A percentile compares a stretch with the other conserved stretches of the same genome.
Conservation (phyloP, 1,140 invertebrate species). For the Cherax destructor region DNA sequence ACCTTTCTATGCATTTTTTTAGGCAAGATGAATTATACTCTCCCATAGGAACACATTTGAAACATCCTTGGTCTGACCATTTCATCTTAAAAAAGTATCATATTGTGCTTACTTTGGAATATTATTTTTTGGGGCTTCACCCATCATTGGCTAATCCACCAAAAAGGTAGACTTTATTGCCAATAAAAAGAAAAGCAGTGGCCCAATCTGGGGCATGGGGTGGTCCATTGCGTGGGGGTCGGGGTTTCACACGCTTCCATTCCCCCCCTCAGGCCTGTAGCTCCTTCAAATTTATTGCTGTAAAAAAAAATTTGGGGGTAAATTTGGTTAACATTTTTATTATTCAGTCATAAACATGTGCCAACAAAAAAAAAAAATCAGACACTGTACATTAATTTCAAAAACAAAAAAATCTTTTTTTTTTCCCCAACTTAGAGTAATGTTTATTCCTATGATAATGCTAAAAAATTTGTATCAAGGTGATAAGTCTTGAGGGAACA, state of each 20-base stretch:
- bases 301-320: neutral
- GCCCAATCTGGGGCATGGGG: constrained; percentile 94
- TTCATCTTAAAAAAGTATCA: too few species aligned
- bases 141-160: constrained; percentile 98
- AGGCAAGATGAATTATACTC: too few species aligned
- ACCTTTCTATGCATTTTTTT: too few species aligned
- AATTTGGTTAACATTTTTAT: neutral
- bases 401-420: too few species aligned
- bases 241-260: constrained; percentile 95
- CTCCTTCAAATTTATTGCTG: constrained; percentile 70
- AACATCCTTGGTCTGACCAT: too few species aligned
- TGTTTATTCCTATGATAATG: too few species aligned
- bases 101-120: constrained; percentile 86
- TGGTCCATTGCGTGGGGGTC: constrained; percentile 86
- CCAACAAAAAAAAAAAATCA: too few species aligned
- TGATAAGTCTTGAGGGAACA: too few species aligned
- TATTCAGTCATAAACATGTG: neutral
- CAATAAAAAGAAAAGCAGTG: constrained; percentile 98
- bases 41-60: too few species aligned
- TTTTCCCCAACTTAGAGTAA: too few species aligned
- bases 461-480: too few species aligned
- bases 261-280: constrained; percentile 93
- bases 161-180: constrained; percentile 96
- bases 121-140: constrained; percentile 98
- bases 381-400: too few species aligned